Base-by-base conservation (phyloP, 1,140 invertebrate genomes). In the Philotrypesis tridentata region DNA sequence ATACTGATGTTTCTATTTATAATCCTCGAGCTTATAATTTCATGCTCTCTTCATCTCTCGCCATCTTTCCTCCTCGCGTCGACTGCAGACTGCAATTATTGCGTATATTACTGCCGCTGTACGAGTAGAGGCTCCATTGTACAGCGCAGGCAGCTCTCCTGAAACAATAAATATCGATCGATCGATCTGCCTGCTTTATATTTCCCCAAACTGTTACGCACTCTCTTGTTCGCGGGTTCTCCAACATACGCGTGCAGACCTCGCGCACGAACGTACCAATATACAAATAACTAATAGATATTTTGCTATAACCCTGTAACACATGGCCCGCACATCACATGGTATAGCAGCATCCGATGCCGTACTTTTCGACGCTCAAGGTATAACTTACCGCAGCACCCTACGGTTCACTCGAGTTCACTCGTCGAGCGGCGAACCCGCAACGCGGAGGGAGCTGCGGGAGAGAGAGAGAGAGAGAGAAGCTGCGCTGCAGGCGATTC, bases 371-470 rank as follows among this genome's bases (percentile, higher is more conserved):
- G 67, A 63, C 72, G 73, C 80, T 82, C 79, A 82, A 82, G 83
- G 83, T 85, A 82, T 85, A 76, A 31, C n/a, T n/a, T n/a, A n/a
- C n/a, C n/a, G n/a, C 37, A 29, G 37, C 37, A 40, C 74, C n/a
- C n/a, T 76, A 80, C 84, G 84, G 88, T 88, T 89, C 88, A 89
- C 83, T 85, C 87, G 89, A 89, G 89, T 89, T 90, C 89, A 90
- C 86, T 87, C 82, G 86, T 88, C 87, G 88, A 90, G 88, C 87
- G 88, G 85, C 88, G 88, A 90, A 90, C 87, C 86, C 88, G 87
- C 87, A 83, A 80, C 82, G 83, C 83, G 82, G 82, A n/a, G 79
- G 82, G 63, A n/a, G 33, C 33, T 67, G 68, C 14, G 78, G 14
- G 78, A 14, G 48, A 61, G 48, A 72, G 76, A 63, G 63, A 63